These are phyloP conservation scores for Diploptera punctata DNA, from an alignment of 2,888 invertebrate species.

Conservation along the genomic window DNA sequence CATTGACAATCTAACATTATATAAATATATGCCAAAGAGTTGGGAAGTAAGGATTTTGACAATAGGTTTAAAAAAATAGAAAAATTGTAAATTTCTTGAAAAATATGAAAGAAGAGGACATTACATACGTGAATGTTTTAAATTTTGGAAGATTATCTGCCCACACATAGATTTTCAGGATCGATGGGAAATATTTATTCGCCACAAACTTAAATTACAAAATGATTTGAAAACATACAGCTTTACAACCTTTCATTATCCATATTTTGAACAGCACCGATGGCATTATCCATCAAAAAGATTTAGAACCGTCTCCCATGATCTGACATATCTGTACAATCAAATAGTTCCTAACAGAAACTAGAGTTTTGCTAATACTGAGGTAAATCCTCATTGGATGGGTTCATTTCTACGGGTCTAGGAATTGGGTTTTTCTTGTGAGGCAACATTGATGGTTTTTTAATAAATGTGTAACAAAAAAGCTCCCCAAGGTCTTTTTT, in stretches of 20 bases:
- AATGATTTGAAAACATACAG: background rate
- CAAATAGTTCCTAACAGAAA: slow-evolving; percentile 15
- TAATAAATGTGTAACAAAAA: slow-evolving; percentile 10
- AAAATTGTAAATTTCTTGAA: no score
- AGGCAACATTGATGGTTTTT: slow-evolving; percentile 14
- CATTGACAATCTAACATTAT: no score
- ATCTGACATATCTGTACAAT: background rate
- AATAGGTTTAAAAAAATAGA: no score
- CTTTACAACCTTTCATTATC: slow-evolving; percentile 5
- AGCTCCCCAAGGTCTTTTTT: slow-evolving; percentile 7
- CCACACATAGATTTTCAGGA: background rate
- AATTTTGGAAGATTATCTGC: no score
- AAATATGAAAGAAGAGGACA: no score
- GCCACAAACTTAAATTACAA: slow-evolving; percentile 2
- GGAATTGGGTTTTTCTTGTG: background rate
- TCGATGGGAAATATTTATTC: slow-evolving; percentile 21
- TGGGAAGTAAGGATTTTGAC: no score
- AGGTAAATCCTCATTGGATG: slow-evolving; percentile 6
- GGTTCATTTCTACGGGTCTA: background rate
- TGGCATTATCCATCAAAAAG: no score
- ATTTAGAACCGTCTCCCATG: background rate
- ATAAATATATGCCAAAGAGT: no score
- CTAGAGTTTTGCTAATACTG: slow-evolving; percentile 8
- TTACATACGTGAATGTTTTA: no score
- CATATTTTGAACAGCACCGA: no score